These are phyloP conservation scores for Agrochola macilenta DNA, from an alignment of 2,888 invertebrate genomes.

Conservation along the genomic window DNA sequence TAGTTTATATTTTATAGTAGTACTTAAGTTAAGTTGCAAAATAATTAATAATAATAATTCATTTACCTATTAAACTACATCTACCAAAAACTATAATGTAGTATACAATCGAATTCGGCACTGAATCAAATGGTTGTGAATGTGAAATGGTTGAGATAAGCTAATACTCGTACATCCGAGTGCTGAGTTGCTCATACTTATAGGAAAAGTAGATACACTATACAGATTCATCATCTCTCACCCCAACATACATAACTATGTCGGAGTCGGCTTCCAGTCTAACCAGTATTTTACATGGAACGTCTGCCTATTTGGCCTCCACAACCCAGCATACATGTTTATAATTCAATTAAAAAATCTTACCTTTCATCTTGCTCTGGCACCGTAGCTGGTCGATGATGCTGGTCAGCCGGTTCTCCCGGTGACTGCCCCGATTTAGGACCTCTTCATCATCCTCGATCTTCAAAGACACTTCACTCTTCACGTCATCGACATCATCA, in stretches of 20 bases:
- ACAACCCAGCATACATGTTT: not conserved
- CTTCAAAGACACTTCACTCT: conserved; percentile 68
- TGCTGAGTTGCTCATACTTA: not conserved
- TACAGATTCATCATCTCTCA: too few species aligned
- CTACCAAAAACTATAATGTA: not conserved
- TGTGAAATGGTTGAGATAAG: not conserved
- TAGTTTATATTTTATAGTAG: too few species aligned
- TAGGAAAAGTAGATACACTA: too few species aligned
- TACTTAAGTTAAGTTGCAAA: not conserved
- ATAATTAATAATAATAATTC: not conserved
- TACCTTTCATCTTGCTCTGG: conserved; percentile 86
- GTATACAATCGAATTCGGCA: not conserved
- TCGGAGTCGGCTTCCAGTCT: not conserved
- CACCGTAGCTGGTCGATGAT: conserved; percentile 88
- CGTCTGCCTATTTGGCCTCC: not conserved
- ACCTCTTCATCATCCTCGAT: conserved; percentile 75
- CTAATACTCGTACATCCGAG: not conserved
- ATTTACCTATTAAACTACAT: not conserved
- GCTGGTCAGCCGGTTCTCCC: conserved; percentile 85
- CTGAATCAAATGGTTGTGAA: not conserved
- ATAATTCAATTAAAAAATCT: conserved; percentile 44
- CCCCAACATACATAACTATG: too few species aligned
- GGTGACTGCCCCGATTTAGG: conserved; percentile 71
- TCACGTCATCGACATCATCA: conserved; percentile 67
- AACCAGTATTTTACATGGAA: not conserved